These are phyloP conservation scores for Mionectes macconnelli DNA, from an alignment of 2,113 vertebrate species.

Conservation along the genomic window DNA sequence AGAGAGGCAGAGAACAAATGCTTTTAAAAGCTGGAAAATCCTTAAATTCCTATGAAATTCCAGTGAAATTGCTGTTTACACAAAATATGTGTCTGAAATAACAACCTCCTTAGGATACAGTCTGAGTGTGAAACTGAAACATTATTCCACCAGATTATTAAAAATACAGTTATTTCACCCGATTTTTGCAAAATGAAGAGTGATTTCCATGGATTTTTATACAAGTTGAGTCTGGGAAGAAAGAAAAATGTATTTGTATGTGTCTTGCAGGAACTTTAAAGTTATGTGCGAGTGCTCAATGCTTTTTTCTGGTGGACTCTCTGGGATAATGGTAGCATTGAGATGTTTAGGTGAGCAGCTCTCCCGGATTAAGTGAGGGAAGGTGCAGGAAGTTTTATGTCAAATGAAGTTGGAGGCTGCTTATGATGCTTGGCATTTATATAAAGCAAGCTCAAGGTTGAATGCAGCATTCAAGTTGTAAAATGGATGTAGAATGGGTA, in stretches of 20 bases:
- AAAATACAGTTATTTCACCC: background rate
- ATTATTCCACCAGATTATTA: background rate
- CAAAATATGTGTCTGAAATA: background rate
- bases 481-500: constrained; percentile 77
- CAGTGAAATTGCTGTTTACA: background rate
- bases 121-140: background rate
- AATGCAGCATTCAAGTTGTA: constrained; percentile 66
- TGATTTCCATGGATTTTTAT: background rate
- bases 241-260: background rate
- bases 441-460: constrained; percentile 71
- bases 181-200: background rate
- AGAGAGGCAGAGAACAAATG: background rate
- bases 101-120: background rate
- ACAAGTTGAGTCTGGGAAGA: background rate
- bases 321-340: background rate
- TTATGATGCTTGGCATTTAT: constrained; percentile 35
- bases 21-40: background rate
- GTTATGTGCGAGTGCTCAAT: background rate
- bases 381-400: background rate
- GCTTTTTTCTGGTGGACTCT: background rate
- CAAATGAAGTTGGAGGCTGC: constrained; percentile 30
- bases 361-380: background rate
- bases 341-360: background rate
- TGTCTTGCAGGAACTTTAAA: background rate
- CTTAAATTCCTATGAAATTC: background rate